These are phyloP conservation scores for Neolamprologus kungweensis DNA, from an alignment of 2,113 vertebrate genomes.

Conservation along the genomic window DNA sequence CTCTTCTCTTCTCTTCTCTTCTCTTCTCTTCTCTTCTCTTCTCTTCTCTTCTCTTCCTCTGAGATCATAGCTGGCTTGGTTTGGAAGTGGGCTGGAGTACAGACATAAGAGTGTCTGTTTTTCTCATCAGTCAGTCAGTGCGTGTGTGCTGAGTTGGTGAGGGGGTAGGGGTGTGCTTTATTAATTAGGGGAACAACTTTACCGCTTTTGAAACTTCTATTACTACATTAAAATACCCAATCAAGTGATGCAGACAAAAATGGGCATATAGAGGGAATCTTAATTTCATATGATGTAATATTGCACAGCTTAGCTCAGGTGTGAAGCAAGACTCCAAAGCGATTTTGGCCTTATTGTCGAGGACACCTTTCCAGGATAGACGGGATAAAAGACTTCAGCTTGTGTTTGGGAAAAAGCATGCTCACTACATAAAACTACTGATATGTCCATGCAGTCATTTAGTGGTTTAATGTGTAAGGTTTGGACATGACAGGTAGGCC, in stretches of 20 bases:
- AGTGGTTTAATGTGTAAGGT: background rate
- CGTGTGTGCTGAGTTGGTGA: background rate
- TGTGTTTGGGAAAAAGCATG: background rate
- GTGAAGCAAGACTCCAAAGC: background rate
- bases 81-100: slow-evolving; percentile 38
- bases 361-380: background rate
- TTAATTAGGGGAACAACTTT: background rate
- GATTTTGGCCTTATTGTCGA: background rate
- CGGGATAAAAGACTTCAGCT: background rate
- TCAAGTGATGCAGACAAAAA: background rate
- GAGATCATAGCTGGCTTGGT: slow-evolving; percentile 59
- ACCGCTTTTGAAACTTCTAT: background rate
- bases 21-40: background rate
- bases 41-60: slow-evolving; percentile 8
- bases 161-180: background rate
- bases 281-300: background rate
- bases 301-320: background rate
- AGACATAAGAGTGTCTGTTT: slow-evolving; percentile 51
- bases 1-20: background rate
- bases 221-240: background rate
- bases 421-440: background rate
- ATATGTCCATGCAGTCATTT: background rate
- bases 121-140: slow-evolving; percentile 41
- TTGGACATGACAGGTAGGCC: background rate
- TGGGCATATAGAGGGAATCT: background rate